These are phyloP conservation scores for Ferrisia virgata DNA, from an alignment of 2,888 invertebrate genomes.

Conservation along the genomic window DNA sequence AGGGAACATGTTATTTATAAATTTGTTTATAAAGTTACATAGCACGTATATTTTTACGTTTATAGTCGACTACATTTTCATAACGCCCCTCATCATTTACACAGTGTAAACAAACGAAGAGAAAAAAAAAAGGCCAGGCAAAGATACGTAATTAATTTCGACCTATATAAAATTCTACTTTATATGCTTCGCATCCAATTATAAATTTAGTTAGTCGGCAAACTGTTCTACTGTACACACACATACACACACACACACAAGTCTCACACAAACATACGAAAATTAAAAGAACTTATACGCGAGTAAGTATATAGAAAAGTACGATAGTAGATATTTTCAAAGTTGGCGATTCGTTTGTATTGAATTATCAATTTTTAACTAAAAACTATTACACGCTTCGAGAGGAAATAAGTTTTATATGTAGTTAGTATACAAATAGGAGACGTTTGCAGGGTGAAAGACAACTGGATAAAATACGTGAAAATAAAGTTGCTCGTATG, in stretches of 20 bases:
- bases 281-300: not conserved
- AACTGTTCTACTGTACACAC: too few species aligned
- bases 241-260: too few species aligned
- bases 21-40: constrained; percentile 11
- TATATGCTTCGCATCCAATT: constrained; percentile 10
- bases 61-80: not conserved
- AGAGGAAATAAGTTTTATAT: not conserved
- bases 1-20: constrained; percentile 10
- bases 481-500: not conserved
- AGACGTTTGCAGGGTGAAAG: not conserved
- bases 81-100: not conserved
- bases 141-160: constrained; percentile 6
- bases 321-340: not conserved
- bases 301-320: not conserved
- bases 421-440: not conserved
- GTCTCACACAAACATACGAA: not conserved
- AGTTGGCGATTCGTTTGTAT: not conserved
- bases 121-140: not conserved
- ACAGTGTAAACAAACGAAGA: constrained; percentile 3
- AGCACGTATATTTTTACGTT: not conserved
- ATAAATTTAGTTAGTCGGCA: not conserved
- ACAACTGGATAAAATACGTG: constrained; percentile 2
- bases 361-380: constrained; percentile 23
- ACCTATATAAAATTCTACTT: not conserved
- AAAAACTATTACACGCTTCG: not conserved